Evolutionary conservation across 2,888 invertebrate genomes (phyloP).

Genomic region (Osmoderma eremita): DNA sequence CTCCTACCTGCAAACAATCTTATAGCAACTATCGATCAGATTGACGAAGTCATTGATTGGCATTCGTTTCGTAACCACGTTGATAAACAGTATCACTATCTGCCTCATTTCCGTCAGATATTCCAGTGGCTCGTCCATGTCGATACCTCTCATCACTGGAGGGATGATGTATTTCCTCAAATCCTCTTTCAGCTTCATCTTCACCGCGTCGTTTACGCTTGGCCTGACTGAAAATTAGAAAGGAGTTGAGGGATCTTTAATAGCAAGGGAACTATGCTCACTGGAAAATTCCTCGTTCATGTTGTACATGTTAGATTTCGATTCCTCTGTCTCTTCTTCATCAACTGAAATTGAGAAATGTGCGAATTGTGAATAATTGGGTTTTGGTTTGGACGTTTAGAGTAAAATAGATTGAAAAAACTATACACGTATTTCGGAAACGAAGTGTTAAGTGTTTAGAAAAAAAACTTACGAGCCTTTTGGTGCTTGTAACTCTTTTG

Average conservation of each 20-base stretch:
- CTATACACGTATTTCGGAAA: too few relatives aligned
- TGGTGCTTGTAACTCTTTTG: slow-evolving; percentile 50
- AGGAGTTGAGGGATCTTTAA: neutral
- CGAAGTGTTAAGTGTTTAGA: neutral
- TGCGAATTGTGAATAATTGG: neutral
- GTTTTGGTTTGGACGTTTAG: neutral
- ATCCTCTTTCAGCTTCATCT: slow-evolving; percentile 61
- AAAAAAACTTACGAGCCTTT: slow-evolving; percentile 42
- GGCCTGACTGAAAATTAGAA: slow-evolving; percentile 62
- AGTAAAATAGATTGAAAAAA: neutral
- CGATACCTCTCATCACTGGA: slow-evolving; percentile 71
- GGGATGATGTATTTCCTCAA: slow-evolving; percentile 69
- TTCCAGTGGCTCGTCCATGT: slow-evolving; percentile 74
- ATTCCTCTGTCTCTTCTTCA: slow-evolving; percentile 34
- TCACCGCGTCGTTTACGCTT: slow-evolving; percentile 63
- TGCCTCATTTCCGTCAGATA: slow-evolving; percentile 79
- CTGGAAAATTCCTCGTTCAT: slow-evolving; percentile 45
- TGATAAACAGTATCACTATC: slow-evolving; percentile 75
- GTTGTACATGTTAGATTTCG: slow-evolving; percentile 33
- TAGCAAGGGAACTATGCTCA: slow-evolving; percentile 20
- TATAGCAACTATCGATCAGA: slow-evolving; percentile 67
- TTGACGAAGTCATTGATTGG: slow-evolving; percentile 63
- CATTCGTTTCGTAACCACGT: slow-evolving; percentile 66
- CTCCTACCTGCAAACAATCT: slow-evolving; percentile 62
- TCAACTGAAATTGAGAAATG: slow-evolving; percentile 34